Conservation (phyloP, 2,888 invertebrate species). For the Sipha maydis region DNA sequence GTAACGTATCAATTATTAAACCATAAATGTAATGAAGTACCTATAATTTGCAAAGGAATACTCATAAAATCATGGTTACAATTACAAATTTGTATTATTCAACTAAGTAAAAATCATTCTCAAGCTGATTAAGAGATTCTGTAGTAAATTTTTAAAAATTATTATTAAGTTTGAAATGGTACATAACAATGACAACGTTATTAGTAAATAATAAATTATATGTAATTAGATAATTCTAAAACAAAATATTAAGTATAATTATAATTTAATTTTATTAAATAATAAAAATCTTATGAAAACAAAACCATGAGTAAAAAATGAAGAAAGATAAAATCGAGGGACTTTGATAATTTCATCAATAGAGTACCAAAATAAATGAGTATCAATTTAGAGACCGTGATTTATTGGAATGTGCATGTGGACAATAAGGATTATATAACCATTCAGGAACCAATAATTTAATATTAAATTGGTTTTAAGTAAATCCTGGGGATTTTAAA, state of each 20-base stretch:
- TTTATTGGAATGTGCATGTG: slow-evolving; percentile 49
- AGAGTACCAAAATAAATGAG: slow-evolving; percentile 34
- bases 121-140: slow-evolving; percentile 19
- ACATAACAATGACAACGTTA: neutral
- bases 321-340: neutral
- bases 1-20: neutral
- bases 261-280: neutral
- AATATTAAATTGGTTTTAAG: neutral
- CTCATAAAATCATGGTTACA: neutral
- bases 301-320: neutral
- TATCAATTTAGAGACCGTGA: slow-evolving; percentile 45
- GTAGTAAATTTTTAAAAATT: neutral
- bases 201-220: neutral
- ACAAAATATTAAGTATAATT: neutral
- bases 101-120: neutral
- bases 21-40: neutral
- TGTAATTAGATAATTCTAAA: neutral
- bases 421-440: neutral
- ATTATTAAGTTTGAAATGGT: neutral
- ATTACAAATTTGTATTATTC: neutral
- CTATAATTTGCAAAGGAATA: neutral
- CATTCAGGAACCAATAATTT: slow-evolving; percentile 17
- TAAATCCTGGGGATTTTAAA: neutral
- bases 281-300: neutral
- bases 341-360: neutral